Percentiles rank a stretch among this genome's conserved stretches.
These are phyloP conservation scores for Drosophila fuyamai DNA, from an alignment of 1,140 invertebrate species.

Conservation along the genomic window DNA sequence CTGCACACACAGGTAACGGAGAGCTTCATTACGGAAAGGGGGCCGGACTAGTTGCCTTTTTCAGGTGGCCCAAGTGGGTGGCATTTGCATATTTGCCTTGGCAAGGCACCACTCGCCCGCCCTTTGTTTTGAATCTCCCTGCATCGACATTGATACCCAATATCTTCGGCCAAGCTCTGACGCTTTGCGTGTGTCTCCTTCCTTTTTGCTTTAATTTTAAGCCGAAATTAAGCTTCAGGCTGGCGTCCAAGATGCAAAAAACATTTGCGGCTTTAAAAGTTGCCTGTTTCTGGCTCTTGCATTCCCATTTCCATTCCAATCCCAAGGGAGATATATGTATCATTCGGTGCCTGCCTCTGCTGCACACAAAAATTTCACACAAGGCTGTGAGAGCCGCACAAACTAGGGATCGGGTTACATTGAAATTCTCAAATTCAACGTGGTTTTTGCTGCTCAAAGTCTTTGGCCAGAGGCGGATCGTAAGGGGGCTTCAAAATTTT, in stretches of 20 bases:
- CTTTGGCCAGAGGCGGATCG: constrained; percentile 15
- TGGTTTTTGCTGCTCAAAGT: constrained; percentile 15
- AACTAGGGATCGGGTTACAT: constrained; percentile 67
- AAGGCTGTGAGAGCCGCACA: constrained; percentile 64
- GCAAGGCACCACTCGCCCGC: background rate
- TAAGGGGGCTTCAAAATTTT: background rate
- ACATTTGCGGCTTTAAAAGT: constrained; percentile 52
- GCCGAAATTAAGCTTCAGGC: constrained; percentile 25
- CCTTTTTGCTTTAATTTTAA: constrained; percentile 59
- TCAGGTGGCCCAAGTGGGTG: constrained; percentile 15
- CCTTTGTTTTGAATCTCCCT: constrained; percentile 9
- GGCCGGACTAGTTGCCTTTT: constrained; percentile 7
- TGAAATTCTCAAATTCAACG: constrained; percentile 69
- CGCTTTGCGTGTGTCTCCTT: constrained; percentile 8
- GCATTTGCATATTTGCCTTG: constrained; percentile 47
- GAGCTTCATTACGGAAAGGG: constrained; percentile 51
- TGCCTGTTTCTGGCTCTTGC: constrained; percentile 19
- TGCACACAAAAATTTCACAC: constrained; percentile 68
- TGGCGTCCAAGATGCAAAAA: constrained; percentile 40
- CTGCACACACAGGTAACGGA: constrained; percentile 21
- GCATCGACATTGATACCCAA: constrained; percentile 59
- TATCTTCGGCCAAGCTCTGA: constrained; percentile 27
- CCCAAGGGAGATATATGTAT: constrained; percentile 19
- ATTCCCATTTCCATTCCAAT: constrained; percentile 37
- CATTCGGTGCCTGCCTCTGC: constrained; percentile 4